phyloP scores from a whole-genome alignment of 2,888 invertebrate genomes.

The Entomobrya multifasciata region DNA sequence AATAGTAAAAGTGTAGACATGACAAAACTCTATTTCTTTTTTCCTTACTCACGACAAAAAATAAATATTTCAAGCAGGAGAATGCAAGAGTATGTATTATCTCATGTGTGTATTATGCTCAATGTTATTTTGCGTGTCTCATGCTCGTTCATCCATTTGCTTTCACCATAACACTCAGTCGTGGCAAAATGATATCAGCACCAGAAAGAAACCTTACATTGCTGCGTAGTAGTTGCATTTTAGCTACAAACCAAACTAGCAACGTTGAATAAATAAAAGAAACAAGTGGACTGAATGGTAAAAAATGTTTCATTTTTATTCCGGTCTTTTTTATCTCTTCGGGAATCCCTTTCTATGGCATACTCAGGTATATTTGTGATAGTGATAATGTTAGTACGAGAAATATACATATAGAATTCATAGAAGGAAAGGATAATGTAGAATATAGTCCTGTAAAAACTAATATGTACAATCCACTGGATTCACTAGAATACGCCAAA shows the following conservation, averaged over 20 bases:
- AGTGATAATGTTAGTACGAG: no score
- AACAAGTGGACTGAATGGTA: slow-evolving; percentile 32
- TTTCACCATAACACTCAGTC: slow-evolving; percentile 41
- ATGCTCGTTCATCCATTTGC: slow-evolving; percentile 51
- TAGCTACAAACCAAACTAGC: no score
- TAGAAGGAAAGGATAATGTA: no score
- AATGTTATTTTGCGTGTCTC: slow-evolving; percentile 62
- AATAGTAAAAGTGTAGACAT: slow-evolving; percentile 29
- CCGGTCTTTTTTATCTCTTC: slow-evolving; percentile 55
- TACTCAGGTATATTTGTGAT: no score
- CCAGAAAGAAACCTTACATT: slow-evolving; percentile 42
- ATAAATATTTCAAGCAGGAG: no score
- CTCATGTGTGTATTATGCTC: no score
- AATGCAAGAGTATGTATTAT: no score
- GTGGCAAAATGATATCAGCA: slow-evolving; percentile 55
- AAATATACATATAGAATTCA: no score
- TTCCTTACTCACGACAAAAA: not conserved
- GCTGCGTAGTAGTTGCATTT: no score
- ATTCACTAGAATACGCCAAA: slow-evolving; percentile 54
- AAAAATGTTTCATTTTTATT: slow-evolving; percentile 48
- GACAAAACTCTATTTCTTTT: slow-evolving; percentile 46
- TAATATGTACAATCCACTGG: no score
- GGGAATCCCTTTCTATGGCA: no score
- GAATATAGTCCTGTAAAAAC: no score
- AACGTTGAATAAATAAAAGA: slow-evolving; percentile 45